Evolutionary conservation across 2,797 vertebrate species (phyloP).

Genomic region (Protonibea diacanthus): DNA sequence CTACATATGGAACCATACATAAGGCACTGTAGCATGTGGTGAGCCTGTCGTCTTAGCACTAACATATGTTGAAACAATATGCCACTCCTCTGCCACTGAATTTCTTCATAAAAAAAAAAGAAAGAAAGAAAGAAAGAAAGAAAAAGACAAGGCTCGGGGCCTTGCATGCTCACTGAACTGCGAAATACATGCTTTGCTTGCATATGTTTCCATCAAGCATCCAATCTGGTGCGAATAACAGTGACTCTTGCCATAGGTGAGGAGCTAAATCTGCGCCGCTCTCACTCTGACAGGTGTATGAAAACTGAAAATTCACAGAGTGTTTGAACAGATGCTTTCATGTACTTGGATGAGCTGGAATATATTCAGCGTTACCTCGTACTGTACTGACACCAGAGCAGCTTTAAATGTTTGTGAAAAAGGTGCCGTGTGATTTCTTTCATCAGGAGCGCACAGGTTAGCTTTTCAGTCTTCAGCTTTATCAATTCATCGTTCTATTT

Average conservation of each 20-base stretch:
- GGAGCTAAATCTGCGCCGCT: not conserved
- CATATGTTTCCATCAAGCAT: conserved; percentile 36
- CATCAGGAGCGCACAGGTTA: not conserved
- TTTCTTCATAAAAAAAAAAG: not conserved
- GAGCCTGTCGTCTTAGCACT: conserved; percentile 30
- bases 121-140: not conserved
- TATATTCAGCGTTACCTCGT: not conserved
- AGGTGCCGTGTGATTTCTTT: not conserved
- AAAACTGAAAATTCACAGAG: conserved; percentile 4
- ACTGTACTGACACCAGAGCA: conserved; percentile 17
- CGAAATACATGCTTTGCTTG: conserved; percentile 10
- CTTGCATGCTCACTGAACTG: conserved; percentile 3
- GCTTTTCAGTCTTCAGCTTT: not conserved
- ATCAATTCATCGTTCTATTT: not conserved
- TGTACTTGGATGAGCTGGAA: conserved; percentile 13
- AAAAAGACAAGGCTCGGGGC: not conserved
- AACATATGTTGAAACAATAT: conserved; percentile 74
- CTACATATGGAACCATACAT: conserved; percentile 55
- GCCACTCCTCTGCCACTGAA: conserved; percentile 17
- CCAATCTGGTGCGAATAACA: conserved; percentile 30
- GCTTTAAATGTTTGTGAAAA: not conserved
- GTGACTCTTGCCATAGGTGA: conserved; percentile 1
- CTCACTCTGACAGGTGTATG: conserved; percentile 29
- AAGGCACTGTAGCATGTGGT: conserved; percentile 50
- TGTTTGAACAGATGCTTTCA: conserved; percentile 34